Evolutionary conservation across 2,888 invertebrate species (phyloP), one percentile per base, ranked within the genome.

Genomic region (Girardia tigrina): DNA sequence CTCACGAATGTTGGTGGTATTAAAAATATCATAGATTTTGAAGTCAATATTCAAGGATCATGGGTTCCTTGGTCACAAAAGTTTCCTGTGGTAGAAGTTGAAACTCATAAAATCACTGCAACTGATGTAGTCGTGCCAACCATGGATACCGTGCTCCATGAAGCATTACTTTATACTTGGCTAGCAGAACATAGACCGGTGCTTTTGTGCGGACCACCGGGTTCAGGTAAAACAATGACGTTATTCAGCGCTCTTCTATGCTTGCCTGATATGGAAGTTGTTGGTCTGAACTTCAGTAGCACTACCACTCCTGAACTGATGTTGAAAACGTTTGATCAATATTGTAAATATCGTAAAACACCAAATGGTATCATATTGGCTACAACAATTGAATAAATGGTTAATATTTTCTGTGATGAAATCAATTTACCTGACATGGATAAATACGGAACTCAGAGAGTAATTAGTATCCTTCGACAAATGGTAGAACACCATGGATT

Each of bases 341-440:
- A 98, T 85, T 98, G 98, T 86, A 98, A 98, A 86, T 98, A 98
- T 84, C 88, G 93, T 71, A 93, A 95, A 85, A 99, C 97, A 0
- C 97, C 98, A 0, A 98, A 97, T 82, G 98, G 98, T 28, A 91
- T 97, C 29, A 89, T 99, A 0, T 86, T 98, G 69, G 90, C 97
- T 0, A 0, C 90, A 94, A 71, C 85, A 91, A 88, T 87, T 95
- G 78, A 94, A 94, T 77, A 95, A 94, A 86, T 99, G 98, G 98
- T 87, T 98, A 76, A 92, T 99, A 0, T 87, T 99, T 99, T 99
- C 88, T 99, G 98, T 85, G 98, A 99, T 85, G 98, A 99, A 88
- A 99, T 99, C 82, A 99, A 99, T 87, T 88, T 99, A 83, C 98
- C 98, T 0, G 94, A 95, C 81, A 94, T 94, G 91, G 98, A 99